Base-by-base conservation (phyloP, 2,113 vertebrate species). In the Seriola aureovittata region DNA sequence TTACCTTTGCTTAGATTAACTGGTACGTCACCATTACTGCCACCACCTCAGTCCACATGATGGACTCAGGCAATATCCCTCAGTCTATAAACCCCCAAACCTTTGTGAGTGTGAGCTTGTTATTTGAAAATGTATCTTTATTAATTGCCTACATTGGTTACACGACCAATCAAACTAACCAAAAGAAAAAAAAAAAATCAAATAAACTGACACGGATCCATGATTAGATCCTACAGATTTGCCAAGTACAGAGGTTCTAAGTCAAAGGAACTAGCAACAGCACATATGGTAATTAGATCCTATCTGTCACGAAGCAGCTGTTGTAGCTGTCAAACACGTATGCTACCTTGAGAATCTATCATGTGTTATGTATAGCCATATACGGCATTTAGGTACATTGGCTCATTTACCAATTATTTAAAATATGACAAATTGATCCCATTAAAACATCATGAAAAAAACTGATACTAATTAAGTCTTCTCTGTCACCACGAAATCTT, bases 401-500 rank as follows among this genome's bases (percentile, higher is more conserved):
- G n/a, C 57, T 63, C 32, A 63, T 34, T 54, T n/a, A 73, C n/a
- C 13, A 65, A 46, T 65, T 62, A 63, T 16, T 58, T 42, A 34
- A 64, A 81, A 65, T 8, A 69, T 60, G 25, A 64, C 25, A 48
- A 62, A 84, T 44, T 66, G 34, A 55, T 59, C 3, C 36, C 36
- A 82, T 75, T 71, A 14, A 85, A 83, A 73, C 46, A 80, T 72
- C 44, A 23, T 75, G 38, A 32, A 29, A 54, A 80, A 69, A 63
- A 44, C 17, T 11, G 23, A 58, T 44, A 17, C 25, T 73, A 36
- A 78, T 71, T 29, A 75, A 65, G 55, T 74, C 44, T 36, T 70
- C 36, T 55, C 44, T 71, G 52, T 55, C 42, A 52, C 16, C 11
- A 29, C 1, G 0, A 44, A 57, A 58, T 25, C 25, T 14, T 68